Base-by-base conservation (phyloP, 2,113 vertebrate genomes). In the Cryptomyrus ogoouensis region DNA sequence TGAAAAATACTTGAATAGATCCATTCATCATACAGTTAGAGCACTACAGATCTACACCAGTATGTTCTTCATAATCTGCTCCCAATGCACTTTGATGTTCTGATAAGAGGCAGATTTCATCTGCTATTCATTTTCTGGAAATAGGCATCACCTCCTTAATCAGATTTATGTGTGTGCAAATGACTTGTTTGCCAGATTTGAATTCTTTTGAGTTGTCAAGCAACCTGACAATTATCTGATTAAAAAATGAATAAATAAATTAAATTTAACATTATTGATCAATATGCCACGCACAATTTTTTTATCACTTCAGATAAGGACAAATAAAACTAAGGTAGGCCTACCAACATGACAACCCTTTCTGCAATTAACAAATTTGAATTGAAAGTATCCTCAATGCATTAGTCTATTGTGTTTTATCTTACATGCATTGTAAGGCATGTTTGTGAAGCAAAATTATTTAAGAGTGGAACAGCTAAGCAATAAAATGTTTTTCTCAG, bases 121-220 rank as follows among this genome's bases (percentile, higher is more conserved):
- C 46, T 87, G 84, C n/a, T 87, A 31, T 87, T 87, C 27, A 31
- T 50, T 87, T 86, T 86, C 27, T 49, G n/a, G 84, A 86, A 35
- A 6, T 19, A 31, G 8, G 49, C 46, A 35, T 87, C 27, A 87
- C 27, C 49, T 50, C 13, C 13, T 87, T 31, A 52, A 87, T 87
- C 47, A 87, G 10, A 46, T 87, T 87, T 87, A 1, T 87, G 24
- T 87, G 49, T 31, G 21, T 24, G 10, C 49, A 87, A 1, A 84
- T 46, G 42, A 46, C 19, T 84, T 24, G 80, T 44, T 84, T 84
- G 21, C 21, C 84, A 52, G 47, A 84, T 84, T 84, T 84, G 0
- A 84, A 42, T 44, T 39, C 31, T 77, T 77, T n/a, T 47, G 80
- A 50, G 83, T 86, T 86, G 83, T 27, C n/a, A 19, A 44, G 24